Evolutionary conservation across 2,113 vertebrate species (phyloP), one percentile per base, ranked within the genome.

Genomic region (Puntigrus tetrazona): DNA sequence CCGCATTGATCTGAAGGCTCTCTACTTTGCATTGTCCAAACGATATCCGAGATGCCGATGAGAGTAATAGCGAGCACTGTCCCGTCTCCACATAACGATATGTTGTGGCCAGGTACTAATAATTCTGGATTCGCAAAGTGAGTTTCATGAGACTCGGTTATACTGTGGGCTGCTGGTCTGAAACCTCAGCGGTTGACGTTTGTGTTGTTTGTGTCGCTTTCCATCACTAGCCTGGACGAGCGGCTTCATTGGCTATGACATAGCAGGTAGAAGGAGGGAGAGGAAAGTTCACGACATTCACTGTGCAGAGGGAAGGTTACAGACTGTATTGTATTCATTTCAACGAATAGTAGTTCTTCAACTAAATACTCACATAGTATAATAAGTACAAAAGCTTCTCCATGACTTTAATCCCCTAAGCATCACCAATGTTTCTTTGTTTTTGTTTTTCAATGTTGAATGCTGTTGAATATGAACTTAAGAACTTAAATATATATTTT

Each of bases 1-100:
- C 94, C 93, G 88, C 95, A 97, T 94, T 96, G 94, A 97, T 96
- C 93, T 87, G 84, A 92, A 91, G 93, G 95, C 93, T 94, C 90
- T 93, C 86, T 90, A 90, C 92, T 89, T 92, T 91, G 89, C 92
- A 90, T 86, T 94, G 86, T 94, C 93, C 94, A 94, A 91, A 93
- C 93, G 94, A 95, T 94, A 95, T 95, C 95, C 93, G 94, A 96
- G 94, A 96, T 82, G 91, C 87, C 85, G 88, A 92, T 90, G 90
- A 90, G 90, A 90, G 95, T 93, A 95, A 95, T 87, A 92, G 84
- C 47, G 91, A 90, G 92, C 84, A 83, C 84, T 82, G 87, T 88
- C 61, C 76, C 88, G 8, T 74, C 84, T 88, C 87, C 93, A 61
- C 86, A 11, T 73, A 94, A 90, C 93, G 93, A 96, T 93, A 94